Percentiles rank a stretch among this genome's conserved stretches.
Evolutionary conservation across 2,797 vertebrate genomes (phyloP).

Genomic region (Tragelaphus eurycerus): DNA sequence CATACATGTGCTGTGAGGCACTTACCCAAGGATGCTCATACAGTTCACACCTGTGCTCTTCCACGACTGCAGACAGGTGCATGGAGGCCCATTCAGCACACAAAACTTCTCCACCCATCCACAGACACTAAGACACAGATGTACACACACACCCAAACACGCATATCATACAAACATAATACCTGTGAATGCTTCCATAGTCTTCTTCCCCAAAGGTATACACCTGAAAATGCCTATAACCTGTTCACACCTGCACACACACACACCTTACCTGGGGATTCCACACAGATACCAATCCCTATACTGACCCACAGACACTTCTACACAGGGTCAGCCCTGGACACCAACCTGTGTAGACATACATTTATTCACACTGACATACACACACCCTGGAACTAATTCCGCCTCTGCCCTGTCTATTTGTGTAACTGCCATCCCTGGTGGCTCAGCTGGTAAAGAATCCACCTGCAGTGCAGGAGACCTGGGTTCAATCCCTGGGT

Average conservation of each 20-base stretch:
- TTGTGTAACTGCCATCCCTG: not conserved
- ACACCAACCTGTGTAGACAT: not conserved
- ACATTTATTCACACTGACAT: not conserved
- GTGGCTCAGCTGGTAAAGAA: not conserved
- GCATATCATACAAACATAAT: not conserved
- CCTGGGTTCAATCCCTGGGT: not conserved
- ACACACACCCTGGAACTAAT: not conserved
- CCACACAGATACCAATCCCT: not conserved
- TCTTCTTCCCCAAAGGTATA: not conserved
- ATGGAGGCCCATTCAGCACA: not conserved
- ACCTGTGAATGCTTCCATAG: not conserved
- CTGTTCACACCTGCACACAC: not conserved
- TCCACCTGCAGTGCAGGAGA: not conserved
- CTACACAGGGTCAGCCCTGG: not conserved
- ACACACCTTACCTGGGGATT: not conserved
- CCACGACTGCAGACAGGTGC: not conserved
- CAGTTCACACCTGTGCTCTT: not conserved
- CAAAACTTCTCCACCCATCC: not conserved
- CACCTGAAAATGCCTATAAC: not conserved
- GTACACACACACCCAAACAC: not conserved
- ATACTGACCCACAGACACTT: not conserved
- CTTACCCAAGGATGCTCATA: not conserved
- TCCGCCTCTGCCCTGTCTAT: not conserved
- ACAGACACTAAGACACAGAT: not conserved
- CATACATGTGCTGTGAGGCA: not conserved